Evolutionary conservation across 1,140 invertebrate species (phyloP).

Genomic region (Calephelis virginiensis): DNA sequence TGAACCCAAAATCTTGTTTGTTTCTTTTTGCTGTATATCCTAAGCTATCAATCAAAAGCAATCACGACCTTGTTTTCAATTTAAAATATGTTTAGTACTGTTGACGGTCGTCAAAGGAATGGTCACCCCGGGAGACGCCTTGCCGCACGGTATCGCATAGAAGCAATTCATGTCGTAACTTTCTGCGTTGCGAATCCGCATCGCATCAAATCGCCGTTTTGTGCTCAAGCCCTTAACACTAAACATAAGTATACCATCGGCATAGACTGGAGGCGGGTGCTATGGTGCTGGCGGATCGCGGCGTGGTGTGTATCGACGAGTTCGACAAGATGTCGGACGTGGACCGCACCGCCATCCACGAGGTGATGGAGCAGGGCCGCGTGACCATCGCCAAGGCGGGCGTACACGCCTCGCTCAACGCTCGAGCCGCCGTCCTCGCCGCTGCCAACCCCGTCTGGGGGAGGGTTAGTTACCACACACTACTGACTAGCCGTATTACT

Average conservation of each 20-base stretch:
- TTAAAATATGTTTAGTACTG: no score
- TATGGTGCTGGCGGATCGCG: slow-evolving; percentile 99
- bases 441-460: slow-evolving; percentile 99
- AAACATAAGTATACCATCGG: not conserved
- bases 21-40: no score
- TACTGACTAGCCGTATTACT: not conserved
- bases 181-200: no score
- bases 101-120: no score
- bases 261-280: slow-evolving; percentile 96
- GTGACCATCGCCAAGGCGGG: slow-evolving; percentile 99
- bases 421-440: slow-evolving; percentile 97
- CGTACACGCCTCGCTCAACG: slow-evolving; percentile 98
- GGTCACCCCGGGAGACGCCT: no score
- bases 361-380: slow-evolving; percentile 97
- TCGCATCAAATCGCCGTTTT: no score
- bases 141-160: no score
- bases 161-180: no score
- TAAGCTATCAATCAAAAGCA: no score
- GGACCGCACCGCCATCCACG: slow-evolving; percentile 99
- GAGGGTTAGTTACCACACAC: slow-evolving; percentile 81
- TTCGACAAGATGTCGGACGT: slow-evolving; percentile 99
- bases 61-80: no score
- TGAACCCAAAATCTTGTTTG: no score
- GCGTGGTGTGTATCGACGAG: slow-evolving; percentile 99
- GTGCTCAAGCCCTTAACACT: no score